A percentile compares a stretch with the other conserved stretches of the same genome.
phyloP scores from a whole-genome alignment of 2,888 invertebrate genomes.

The Meloe dianella region DNA sequence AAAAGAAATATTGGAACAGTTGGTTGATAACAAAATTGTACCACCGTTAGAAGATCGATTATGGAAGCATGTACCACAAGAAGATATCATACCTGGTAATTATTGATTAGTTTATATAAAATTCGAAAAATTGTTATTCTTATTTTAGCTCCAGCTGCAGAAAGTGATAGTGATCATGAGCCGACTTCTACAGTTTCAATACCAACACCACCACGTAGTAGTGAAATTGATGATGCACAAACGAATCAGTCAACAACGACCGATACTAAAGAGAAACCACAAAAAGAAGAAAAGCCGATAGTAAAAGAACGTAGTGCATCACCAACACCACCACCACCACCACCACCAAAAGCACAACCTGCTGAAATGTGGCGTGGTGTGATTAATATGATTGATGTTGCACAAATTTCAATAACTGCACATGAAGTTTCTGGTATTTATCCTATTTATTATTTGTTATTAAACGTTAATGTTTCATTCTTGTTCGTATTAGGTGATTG shows the following conservation, averaged over 20 bases:
- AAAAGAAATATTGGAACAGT: conserved; percentile 58
- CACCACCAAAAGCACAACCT: conserved; percentile 45
- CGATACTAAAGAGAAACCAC: conserved; percentile 17
- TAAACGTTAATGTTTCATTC: conserved; percentile 37
- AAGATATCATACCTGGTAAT: conserved; percentile 54
- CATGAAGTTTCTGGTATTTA: conserved; percentile 70
- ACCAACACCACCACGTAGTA: conserved; percentile 62
- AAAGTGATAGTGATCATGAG: conserved; percentile 76
- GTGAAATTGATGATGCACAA: conserved; percentile 51
- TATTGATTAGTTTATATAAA: no score
- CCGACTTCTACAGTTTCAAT: conserved; percentile 80
- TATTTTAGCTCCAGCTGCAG: conserved; percentile 55
- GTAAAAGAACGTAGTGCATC: conserved; percentile 41
- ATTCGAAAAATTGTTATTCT: no score
- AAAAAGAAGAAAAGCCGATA: conserved; percentile 28
- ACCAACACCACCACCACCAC: conserved; percentile 31
- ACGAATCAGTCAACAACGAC: conserved; percentile 29
- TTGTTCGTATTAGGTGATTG: conserved; percentile 67
- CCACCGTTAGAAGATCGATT: conserved; percentile 62
- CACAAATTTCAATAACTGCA: conserved; percentile 83
- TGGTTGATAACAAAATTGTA: conserved; percentile 59
- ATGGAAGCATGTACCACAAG: conserved; percentile 62
- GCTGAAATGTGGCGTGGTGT: conserved; percentile 75
- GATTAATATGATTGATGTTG: conserved; percentile 89
- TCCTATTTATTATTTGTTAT: background rate